Percentiles rank a stretch among this genome's conserved stretches.
Conservation (phyloP, 2,113 vertebrate species). For the Callionymus lyra region DNA sequence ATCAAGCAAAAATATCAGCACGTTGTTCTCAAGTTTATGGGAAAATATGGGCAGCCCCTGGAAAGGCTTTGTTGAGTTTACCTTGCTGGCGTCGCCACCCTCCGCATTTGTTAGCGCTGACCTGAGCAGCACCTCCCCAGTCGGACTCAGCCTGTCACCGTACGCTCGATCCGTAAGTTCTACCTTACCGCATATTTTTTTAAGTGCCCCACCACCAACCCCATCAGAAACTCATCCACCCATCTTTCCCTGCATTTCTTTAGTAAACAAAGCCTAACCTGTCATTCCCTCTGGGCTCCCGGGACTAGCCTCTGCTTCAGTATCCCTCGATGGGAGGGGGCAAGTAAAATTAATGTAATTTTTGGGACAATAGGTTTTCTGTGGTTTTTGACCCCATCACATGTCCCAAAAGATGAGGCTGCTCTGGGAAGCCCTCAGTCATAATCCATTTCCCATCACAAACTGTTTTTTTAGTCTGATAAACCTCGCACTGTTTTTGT, state of each 20-base stretch:
- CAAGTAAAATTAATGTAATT: constrained; percentile 1
- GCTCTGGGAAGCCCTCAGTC: constrained; percentile 55
- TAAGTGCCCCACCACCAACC: constrained; percentile 33
- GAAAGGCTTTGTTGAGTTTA: constrained; percentile 74
- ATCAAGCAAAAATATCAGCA: constrained; percentile 46
- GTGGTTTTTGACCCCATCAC: constrained; percentile 4
- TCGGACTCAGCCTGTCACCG: constrained; percentile 73
- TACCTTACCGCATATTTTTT: constrained; percentile 49
- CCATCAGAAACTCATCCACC: constrained; percentile 51
- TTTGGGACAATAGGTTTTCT: neutral
- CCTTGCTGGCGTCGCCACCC: constrained; percentile 70
- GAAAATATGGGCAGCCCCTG: constrained; percentile 71
- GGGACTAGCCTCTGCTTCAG: constrained; percentile 65
- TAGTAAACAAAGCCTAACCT: constrained; percentile 60
- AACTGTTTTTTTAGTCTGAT: too few species aligned
- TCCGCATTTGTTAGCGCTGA: constrained; percentile 68
- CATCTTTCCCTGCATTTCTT: constrained; percentile 54
- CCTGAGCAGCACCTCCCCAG: constrained; percentile 70
- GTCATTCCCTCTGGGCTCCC: constrained; percentile 59
- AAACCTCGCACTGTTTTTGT: too few species aligned
- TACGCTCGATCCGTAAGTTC: constrained; percentile 73
- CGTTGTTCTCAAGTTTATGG: constrained; percentile 66
- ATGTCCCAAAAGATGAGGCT: constrained; percentile 54
- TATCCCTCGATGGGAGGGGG: constrained; percentile 5
- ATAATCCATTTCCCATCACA: constrained; percentile 62